Base-by-base conservation (phyloP, 2,888 invertebrate species). In the Cerceris ruficornis region DNA sequence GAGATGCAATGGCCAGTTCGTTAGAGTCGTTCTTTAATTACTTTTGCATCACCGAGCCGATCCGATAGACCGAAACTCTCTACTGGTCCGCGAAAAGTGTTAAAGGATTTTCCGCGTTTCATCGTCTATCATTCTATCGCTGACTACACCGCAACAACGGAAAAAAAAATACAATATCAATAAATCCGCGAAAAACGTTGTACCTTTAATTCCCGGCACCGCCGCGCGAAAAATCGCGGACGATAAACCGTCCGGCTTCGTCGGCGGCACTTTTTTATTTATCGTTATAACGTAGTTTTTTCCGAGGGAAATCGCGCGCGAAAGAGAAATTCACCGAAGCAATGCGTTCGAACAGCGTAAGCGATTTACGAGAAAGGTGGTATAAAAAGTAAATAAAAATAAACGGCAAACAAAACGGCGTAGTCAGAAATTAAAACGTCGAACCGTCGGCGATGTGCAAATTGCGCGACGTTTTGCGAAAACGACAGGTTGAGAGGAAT, bases 401-500 rank as follows among this genome's bases (percentile, higher is more conserved):
- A 59, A 15, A 42, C n/a, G 54, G 28, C 4, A 28, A 28, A 28
- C 4, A 17, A 17, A 50, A 39, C 68, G 49, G 52, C 50, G 60
- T 69, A 60, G 60, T 69, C 49, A 65, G 62, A 52, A 43, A 49
- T 62, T 28, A 28, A 28, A 28, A 28, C 59, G 17, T 52, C 28
- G 52, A n/a, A 58, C 39, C 9, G 58, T 75, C 69, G 81, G 71
- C 70, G 69, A 69, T 78, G 83, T 81, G 69, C 79, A 82, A 81
- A 66, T 59, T 61, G 64, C 71, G 77, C 67, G 77, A 64, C 68
- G 58, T 73, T 72, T 64, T 60, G 55, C 66, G 42, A 66, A 42
- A 76, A 70, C 43, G 49, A 46, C 60, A 67, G 49, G 64, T 49
- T 0, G 15, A 70, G 42, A 14, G 11, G 61, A 54, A 75, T 69